These are phyloP conservation scores for Pangasius macronema DNA, from an alignment of 2,797 vertebrate genomes.

Conservation along the genomic window DNA sequence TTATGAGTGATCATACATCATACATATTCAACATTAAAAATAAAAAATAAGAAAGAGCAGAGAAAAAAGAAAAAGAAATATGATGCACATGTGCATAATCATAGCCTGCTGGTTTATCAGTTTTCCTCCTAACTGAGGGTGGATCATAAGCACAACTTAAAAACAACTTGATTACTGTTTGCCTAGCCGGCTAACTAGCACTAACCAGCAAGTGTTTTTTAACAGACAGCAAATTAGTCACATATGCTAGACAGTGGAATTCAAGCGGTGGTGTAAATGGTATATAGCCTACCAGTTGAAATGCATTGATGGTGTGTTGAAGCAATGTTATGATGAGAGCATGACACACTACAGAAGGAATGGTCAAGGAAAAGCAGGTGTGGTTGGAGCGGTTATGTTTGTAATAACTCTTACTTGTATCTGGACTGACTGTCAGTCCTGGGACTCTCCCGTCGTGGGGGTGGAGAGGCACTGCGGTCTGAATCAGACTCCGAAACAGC, in stretches of 20 bases:
- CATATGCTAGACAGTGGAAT: not conserved
- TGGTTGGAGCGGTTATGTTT: not conserved
- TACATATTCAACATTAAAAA: not conserved
- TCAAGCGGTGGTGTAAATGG: not conserved
- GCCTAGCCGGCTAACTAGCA: not conserved
- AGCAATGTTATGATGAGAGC: not conserved
- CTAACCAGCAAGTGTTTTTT: not conserved
- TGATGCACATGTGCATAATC: not conserved
- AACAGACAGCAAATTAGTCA: not conserved
- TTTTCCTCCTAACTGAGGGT: not conserved
- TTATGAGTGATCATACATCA: not conserved
- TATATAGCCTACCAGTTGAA: not conserved
- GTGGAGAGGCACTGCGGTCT: slow-evolving; percentile 69
- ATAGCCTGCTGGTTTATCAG: not conserved
- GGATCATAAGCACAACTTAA: not conserved
- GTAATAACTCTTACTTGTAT: slow-evolving; percentile 73
- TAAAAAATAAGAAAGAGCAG: not conserved
- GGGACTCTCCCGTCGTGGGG: slow-evolving; percentile 61
- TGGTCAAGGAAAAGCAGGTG: not conserved
- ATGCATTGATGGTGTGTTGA: not conserved
- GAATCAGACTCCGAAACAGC: slow-evolving; percentile 78
- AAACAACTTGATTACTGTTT: not conserved
- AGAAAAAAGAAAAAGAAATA: not conserved
- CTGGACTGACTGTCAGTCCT: slow-evolving; percentile 59
- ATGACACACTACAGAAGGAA: not conserved